phyloP scores from a whole-genome alignment of 2,888 invertebrate genomes.

The Bombylius discolor region DNA sequence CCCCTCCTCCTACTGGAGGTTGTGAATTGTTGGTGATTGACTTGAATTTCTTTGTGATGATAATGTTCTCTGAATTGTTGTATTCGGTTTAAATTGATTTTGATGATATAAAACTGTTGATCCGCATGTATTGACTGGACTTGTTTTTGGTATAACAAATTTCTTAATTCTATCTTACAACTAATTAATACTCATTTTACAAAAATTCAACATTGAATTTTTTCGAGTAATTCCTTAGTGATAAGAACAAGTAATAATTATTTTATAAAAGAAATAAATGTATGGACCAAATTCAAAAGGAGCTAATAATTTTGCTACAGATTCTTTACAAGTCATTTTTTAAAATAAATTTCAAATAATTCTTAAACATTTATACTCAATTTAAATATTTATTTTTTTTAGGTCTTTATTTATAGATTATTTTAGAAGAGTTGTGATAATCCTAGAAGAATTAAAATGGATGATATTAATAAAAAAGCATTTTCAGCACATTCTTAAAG shows the following conservation, averaged over 20 bases:
- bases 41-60: too few relatives aligned
- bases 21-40: too few relatives aligned
- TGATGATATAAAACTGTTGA: too few relatives aligned
- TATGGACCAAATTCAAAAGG: conserved; percentile 94
- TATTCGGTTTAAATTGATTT: too few relatives aligned
- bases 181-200: too few relatives aligned
- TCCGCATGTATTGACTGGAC: too few relatives aligned
- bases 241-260: conserved; percentile 82
- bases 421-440: conserved; percentile 93
- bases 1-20: too few relatives aligned
- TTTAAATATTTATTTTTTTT: neutral
- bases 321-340: conserved; percentile 78
- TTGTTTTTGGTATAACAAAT: too few relatives aligned
- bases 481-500: conserved; percentile 98
- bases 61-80: too few relatives aligned
- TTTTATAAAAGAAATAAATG: conserved; percentile 80
- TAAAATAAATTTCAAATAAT: too few relatives aligned
- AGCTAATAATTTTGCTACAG: conserved; percentile 94
- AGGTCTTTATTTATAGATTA: conserved; percentile 79
- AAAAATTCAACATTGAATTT: conserved; percentile 70
- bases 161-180: too few relatives aligned
- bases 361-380: neutral
- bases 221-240: conserved; percentile 75
- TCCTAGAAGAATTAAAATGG: conserved; percentile 93
- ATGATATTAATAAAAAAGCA: conserved; percentile 93